Conservation (phyloP, 2,888 invertebrate genomes). For the Tridacna crocea region DNA sequence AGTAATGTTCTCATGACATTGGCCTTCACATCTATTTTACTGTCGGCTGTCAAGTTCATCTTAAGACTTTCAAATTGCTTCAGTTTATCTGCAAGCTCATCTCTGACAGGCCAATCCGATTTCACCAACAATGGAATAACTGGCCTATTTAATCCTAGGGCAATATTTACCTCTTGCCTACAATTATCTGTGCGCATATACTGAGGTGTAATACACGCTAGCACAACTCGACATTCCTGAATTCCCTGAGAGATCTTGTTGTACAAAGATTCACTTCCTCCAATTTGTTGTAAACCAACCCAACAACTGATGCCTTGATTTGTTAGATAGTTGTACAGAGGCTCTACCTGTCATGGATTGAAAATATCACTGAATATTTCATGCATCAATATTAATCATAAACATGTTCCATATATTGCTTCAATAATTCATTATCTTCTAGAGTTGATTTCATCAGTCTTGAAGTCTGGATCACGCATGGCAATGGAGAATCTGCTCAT, state of each 20-base stretch:
- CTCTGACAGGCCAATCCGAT: constrained; percentile 41
- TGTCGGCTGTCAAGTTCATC: background rate
- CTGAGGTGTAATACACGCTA: constrained; percentile 58
- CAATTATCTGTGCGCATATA: constrained; percentile 43
- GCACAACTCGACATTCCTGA: constrained; percentile 69
- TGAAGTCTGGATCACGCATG: no score
- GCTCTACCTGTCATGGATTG: constrained; percentile 47
- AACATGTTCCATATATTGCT: no score
- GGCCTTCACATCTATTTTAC: constrained; percentile 9
- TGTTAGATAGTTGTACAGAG: constrained; percentile 73
- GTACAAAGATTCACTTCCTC: constrained; percentile 81
- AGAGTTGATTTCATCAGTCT: no score
- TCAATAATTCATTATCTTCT: no score
- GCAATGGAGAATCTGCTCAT: no score
- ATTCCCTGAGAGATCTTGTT: constrained; percentile 79
- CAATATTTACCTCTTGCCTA: constrained; percentile 49
- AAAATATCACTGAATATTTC: background rate
- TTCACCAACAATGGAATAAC: constrained; percentile 51
- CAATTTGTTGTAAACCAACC: constrained; percentile 82
- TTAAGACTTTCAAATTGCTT: constrained; percentile 3
- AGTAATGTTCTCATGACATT: constrained; percentile 7
- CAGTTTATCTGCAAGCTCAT: constrained; percentile 36
- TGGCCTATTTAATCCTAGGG: constrained; percentile 44
- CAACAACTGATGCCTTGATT: constrained; percentile 75
- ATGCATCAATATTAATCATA: no score